Base-by-base conservation (phyloP, 2,888 invertebrate species). In the Caenorhabditis drosophilae region DNA sequence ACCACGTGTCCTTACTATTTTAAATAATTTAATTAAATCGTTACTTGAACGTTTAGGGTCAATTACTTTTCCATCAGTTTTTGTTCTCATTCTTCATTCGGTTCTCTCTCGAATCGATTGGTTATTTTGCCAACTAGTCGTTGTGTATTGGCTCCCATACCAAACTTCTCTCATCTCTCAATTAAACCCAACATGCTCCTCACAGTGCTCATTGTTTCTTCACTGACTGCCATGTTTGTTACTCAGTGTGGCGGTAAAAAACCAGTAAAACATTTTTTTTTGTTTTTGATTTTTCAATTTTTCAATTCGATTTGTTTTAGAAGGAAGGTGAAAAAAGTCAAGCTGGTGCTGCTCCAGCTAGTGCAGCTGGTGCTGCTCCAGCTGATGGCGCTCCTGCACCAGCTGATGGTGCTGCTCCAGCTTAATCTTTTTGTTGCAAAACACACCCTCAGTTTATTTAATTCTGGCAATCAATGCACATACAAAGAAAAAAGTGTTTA, bases 371-470 rank as follows among this genome's bases (percentile, higher is more conserved):
- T 16, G 44, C 44, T 4, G 22, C 44, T 16, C 26, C 44, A 7
- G 27, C 26, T 16, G 44, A 27, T 27, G 44, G 23, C 25, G 42
- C 42, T 42, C 25, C 42, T 42, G 42, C 44, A n/a, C 44, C 44
- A 23, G n/a, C n/a, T n/a, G n/a, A n/a, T n/a, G n/a, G n/a, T n/a
- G n/a, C n/a, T n/a, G n/a, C n/a, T n/a, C 23, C 22, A 45, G 44
- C 44, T 15, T 42, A 42, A 12, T 22, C 11, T 23, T 22, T 42
- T 20, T 42, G n/a, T 20, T 7, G 9, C 42, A 23, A 42, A 31
- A 9, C 31, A 31, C 31, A 31, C 6, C 31, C 31, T 12, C 6
- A 31, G 7, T 9, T 9, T 31, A 31, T 31, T 31, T 31, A 12
- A 31, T 12, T 12, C 31, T 9, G 31, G 7, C 31, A 12, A 31